These are phyloP conservation scores for Scaptomyza caliginosa DNA, from an alignment of 2,888 invertebrate species.

Conservation along the genomic window DNA sequence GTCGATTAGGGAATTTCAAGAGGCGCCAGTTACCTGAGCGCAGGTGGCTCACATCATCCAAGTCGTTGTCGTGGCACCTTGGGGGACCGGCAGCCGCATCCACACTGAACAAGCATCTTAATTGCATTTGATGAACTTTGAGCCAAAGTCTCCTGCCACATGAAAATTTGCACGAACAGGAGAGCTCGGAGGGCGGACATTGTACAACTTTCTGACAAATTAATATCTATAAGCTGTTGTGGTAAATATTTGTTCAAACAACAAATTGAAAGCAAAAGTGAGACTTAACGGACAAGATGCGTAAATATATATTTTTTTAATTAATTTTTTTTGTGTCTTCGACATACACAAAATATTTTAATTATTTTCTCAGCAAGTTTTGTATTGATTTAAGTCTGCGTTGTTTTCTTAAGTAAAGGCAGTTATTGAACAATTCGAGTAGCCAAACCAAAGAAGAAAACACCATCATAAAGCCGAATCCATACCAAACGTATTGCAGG, in stretches of 20 bases:
- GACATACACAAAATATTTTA: no score
- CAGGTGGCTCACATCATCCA: conserved; percentile 73
- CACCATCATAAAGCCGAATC: conserved; percentile 54
- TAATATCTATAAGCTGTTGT: conserved; percentile 25
- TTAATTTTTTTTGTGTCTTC: no score
- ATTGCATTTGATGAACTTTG: conserved; percentile 83
- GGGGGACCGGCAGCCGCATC: conserved; percentile 53
- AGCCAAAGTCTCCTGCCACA: conserved; percentile 67
- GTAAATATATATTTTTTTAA: no score
- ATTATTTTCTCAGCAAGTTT: background rate
- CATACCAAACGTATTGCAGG: conserved; percentile 71
- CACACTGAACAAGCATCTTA: conserved; percentile 81
- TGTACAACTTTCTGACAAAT: conserved; percentile 39
- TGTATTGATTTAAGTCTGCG: background rate
- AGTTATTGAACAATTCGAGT: conserved; percentile 38
- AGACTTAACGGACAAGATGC: background rate
- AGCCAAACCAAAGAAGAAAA: conserved; percentile 55
- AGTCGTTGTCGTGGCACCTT: conserved; percentile 64
- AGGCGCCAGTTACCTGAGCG: conserved; percentile 76
- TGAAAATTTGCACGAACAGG: conserved; percentile 46
- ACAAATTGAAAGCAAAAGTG: conserved; percentile 10
- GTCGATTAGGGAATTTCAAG: conserved; percentile 82
- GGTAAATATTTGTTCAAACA: conserved; percentile 1
- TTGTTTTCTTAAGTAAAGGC: background rate
- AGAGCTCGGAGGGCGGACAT: background rate